Conservation (phyloP, 2,888 invertebrate genomes). For the Machimus atricapillus region DNA sequence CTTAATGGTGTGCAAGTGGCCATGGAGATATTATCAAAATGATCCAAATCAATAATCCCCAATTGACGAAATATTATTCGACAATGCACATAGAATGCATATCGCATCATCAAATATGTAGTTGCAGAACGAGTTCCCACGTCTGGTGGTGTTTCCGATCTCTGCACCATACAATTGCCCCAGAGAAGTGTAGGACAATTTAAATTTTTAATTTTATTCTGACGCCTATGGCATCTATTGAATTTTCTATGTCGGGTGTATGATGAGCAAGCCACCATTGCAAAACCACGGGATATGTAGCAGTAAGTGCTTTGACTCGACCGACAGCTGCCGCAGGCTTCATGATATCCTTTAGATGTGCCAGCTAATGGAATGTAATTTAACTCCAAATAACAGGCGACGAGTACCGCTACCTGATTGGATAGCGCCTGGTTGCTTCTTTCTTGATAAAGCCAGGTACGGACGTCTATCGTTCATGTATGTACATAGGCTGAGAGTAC, state of each 20-base stretch:
- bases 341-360: slow-evolving; percentile 7
- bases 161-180: background rate
- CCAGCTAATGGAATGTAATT: slow-evolving; percentile 39
- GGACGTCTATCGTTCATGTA: background rate
- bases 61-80: slow-evolving; percentile 25
- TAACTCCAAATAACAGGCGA: slow-evolving; percentile 33
- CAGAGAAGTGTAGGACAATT: background rate
- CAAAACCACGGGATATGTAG: background rate
- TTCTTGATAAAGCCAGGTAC: background rate
- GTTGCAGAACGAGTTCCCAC: background rate
- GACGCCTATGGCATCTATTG: slow-evolving; percentile 31
- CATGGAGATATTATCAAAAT: slow-evolving; percentile 20
- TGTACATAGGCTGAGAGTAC: slow-evolving; percentile 21
- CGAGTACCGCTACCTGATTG: slow-evolving; percentile 7
- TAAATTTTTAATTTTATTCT: slow-evolving; percentile 35
- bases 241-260: slow-evolving; percentile 5
- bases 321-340: background rate
- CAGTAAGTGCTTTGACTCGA: background rate
- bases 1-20: background rate
- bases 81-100: slow-evolving; percentile 29
- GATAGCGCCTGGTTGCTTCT: background rate
- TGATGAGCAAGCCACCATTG: background rate
- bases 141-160: background rate
- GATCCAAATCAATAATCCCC: slow-evolving; percentile 27
- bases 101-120: background rate